A percentile compares a stretch with the other conserved stretches of the same genome.
Evolutionary conservation across 2,113 vertebrate genomes (phyloP).

Genomic region (Poeciliopsis retropinna): DNA sequence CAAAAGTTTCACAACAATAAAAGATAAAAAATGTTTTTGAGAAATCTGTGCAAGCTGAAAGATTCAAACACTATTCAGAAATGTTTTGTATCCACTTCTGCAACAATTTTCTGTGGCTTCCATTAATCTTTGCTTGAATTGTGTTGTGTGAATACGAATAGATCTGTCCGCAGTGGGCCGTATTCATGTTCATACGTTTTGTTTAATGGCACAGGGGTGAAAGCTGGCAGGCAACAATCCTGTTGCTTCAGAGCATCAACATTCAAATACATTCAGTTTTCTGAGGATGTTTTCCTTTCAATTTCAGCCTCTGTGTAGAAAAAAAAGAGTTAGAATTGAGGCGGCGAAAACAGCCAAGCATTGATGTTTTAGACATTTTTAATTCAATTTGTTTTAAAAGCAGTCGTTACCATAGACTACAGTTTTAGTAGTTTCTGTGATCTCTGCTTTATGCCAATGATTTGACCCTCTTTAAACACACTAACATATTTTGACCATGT

Average conservation of each 20-base stretch:
- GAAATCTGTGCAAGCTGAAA: neutral
- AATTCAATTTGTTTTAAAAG: neutral
- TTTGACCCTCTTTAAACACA: too few relatives aligned
- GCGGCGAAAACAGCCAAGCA: neutral
- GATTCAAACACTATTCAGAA: slow-evolving; percentile 1
- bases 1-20: neutral
- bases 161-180: neutral
- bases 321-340: neutral
- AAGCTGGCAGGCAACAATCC: slow-evolving; percentile 16
- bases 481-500: too few relatives aligned
- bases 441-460: too few relatives aligned
- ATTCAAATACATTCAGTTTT: slow-evolving; percentile 6
- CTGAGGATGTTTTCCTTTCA: slow-evolving; percentile 1
- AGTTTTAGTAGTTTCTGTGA: neutral
- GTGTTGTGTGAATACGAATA: slow-evolving; percentile 4
- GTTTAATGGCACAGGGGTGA: slow-evolving; percentile 19
- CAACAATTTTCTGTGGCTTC: neutral
- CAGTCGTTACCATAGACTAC: too few relatives aligned
- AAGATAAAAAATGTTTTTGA: neutral
- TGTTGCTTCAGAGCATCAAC: slow-evolving; percentile 27
- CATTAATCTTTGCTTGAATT: neutral
- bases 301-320: neutral
- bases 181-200: slow-evolving; percentile 12
- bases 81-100: neutral
- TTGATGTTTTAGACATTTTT: neutral